Conservation (phyloP, 1,140 invertebrate species). For the Trissolcus basalis region DNA sequence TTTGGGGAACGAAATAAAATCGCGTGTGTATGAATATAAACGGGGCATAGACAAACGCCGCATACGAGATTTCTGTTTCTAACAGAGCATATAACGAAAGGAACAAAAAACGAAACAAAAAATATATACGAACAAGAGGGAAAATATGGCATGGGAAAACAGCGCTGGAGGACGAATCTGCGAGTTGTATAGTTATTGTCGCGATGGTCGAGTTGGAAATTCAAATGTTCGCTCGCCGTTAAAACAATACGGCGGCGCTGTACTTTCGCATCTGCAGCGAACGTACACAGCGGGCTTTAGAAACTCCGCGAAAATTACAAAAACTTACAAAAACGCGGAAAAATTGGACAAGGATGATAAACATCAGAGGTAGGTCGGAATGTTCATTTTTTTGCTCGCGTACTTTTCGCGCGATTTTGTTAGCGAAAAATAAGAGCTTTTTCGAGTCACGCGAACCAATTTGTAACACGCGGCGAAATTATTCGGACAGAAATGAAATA, state of each 20-base stretch:
- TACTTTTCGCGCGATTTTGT: slow-evolving; percentile 20
- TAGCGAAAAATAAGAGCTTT: slow-evolving; percentile 22
- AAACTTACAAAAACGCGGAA: slow-evolving; percentile 43
- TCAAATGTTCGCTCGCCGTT: slow-evolving; percentile 42
- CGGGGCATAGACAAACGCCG: slow-evolving; percentile 17
- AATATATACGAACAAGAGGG: slow-evolving; percentile 6
- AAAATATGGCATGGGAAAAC: slow-evolving; percentile 53
- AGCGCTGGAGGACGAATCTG: slow-evolving; percentile 43
- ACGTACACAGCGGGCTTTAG: slow-evolving; percentile 37
- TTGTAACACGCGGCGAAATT: slow-evolving; percentile 4
- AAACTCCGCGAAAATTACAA: slow-evolving; percentile 37
- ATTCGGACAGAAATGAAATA: slow-evolving; percentile 2
- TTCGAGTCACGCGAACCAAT: slow-evolving; percentile 7
- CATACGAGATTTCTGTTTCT: slow-evolving; percentile 24
- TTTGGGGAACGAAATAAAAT: slow-evolving; percentile 9
- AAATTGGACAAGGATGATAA: slow-evolving; percentile 39
- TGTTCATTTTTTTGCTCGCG: not conserved
- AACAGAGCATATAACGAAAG: slow-evolving; percentile 31
- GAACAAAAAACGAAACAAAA: slow-evolving; percentile 12
- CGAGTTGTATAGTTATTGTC: slow-evolving; percentile 45
- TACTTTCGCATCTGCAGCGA: slow-evolving; percentile 32
- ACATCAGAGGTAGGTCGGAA: slow-evolving; percentile 1
- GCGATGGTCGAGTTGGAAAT: slow-evolving; percentile 47
- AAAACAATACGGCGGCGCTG: slow-evolving; percentile 38
- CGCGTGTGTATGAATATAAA: slow-evolving; percentile 13